Evolutionary conservation across 2,113 vertebrate species (phyloP), one percentile per base, ranked within the genome.

Genomic region (Dinomys branickii): DNA sequence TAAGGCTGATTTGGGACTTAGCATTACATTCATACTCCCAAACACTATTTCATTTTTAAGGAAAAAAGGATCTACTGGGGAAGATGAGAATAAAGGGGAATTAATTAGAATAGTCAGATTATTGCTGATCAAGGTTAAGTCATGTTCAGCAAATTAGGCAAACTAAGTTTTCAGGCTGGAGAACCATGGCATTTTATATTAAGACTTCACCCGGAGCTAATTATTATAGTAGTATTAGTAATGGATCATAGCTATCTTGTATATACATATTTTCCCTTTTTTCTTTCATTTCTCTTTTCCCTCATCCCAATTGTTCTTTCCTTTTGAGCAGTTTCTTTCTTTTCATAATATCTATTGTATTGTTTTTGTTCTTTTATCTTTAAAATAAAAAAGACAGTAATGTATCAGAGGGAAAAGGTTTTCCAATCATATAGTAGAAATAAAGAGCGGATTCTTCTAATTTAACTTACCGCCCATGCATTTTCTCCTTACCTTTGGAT

Each of bases 361-460:
- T 50, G 47, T 50, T 50, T 50, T 50, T 9, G 9, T 50, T 50
- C 47, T 50, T 50, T 50, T 50, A 50, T 50, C 47, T 50, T 50
- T 50, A 5, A 50, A 50, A 50, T 50, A 50, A 50, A 50, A 50
- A 50, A 50, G 9, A 50, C 47, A 87, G 7, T 84, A 52, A 52
- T 81, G 17, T n/a, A 82, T 85, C 69, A 85, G 52, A 69, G 35
- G 28, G 30, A 61, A 81, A 47, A 20, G 26, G 5, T n/a, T 65
- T 89, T n/a, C 38, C 22, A 88, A n/a, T 44, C 80, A 61, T 77
- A 65, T 67, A 94, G 30, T 35, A 90, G 19, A 97, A 96, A 80
- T 95, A 67, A 95, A 91, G 83, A 52, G 11, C 85, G 1, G 22
- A 78, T 78, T 82, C 52, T 75, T 58, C 83, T 67, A 84, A 92